These are phyloP conservation scores for Bubo blakistoni DNA, from an alignment of 2,113 vertebrate genomes.

Conservation along the genomic window DNA sequence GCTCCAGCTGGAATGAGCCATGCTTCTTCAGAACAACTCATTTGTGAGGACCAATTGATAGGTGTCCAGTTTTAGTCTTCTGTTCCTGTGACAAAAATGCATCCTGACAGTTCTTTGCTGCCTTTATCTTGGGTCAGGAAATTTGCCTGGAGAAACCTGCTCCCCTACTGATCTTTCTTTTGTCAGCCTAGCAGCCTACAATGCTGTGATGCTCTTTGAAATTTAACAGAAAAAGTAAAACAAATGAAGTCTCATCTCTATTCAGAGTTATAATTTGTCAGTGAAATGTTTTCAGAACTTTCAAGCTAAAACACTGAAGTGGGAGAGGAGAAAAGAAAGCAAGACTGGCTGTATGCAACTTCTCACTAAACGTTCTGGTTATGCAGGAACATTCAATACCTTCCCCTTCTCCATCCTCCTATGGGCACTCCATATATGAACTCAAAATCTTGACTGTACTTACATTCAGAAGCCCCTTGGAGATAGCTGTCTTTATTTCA, in stretches of 20 bases:
- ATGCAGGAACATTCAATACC: background rate
- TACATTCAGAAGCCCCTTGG: background rate
- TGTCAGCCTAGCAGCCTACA: background rate
- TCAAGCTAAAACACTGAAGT: background rate
- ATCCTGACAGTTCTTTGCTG: background rate
- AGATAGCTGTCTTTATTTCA: background rate
- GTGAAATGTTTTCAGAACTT: background rate
- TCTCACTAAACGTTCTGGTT: background rate
- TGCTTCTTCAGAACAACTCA: background rate
- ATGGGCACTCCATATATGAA: background rate
- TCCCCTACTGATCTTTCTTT: background rate
- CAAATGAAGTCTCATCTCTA: background rate
- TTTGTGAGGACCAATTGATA: background rate
- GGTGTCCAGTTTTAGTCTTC: background rate
- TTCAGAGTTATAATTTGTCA: background rate
- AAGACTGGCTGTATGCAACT: fast-evolving
- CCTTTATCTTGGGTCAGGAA: background rate
- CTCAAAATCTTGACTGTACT: background rate
- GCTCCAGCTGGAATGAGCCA: background rate
- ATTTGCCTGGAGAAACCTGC: background rate
- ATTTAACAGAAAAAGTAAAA: background rate
- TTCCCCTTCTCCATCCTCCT: background rate
- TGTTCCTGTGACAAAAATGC: background rate
- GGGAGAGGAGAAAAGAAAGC: background rate
- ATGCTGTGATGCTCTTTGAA: background rate